Evolutionary conservation across 2,797 vertebrate genomes (phyloP).

Genomic region (Cercopithecus petaurista): DNA sequence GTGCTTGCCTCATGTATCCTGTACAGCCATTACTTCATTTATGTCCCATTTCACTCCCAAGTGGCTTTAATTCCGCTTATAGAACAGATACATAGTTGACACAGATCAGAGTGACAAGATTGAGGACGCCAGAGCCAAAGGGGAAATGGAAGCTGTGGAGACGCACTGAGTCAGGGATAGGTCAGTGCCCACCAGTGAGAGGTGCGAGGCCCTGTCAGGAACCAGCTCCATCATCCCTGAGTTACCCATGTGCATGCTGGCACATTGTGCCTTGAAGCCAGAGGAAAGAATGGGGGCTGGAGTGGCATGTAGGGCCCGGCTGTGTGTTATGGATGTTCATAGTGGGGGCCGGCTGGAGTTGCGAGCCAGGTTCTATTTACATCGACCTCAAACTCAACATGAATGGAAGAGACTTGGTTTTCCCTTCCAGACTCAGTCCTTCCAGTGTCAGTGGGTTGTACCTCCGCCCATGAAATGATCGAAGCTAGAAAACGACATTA

Average conservation of each 20-base stretch:
- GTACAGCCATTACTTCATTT: not conserved
- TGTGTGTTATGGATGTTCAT: not conserved
- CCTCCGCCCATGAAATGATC: not conserved
- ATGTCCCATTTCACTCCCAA: not conserved
- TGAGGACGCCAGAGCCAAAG: not conserved
- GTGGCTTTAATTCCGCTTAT: not conserved
- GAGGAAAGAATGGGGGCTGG: not conserved
- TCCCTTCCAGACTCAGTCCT: not conserved
- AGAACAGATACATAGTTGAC: not conserved
- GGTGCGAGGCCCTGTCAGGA: not conserved
- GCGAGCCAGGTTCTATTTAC: not conserved
- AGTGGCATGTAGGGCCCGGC: not conserved
- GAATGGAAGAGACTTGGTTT: not conserved
- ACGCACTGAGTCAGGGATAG: not conserved
- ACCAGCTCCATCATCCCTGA: too few relatives aligned
- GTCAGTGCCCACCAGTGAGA: not conserved
- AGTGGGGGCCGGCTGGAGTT: not conserved
- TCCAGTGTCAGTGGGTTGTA: too few relatives aligned
- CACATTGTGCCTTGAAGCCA: not conserved
- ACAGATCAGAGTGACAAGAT: not conserved
- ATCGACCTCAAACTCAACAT: not conserved
- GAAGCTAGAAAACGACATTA: not conserved
- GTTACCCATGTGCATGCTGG: not conserved
- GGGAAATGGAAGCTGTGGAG: not conserved
- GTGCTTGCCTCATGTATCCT: not conserved